Percentiles rank a stretch among this genome's conserved stretches.
Evolutionary conservation across 2,888 invertebrate genomes (phyloP).

Genomic region (Acronicta aceris): DNA sequence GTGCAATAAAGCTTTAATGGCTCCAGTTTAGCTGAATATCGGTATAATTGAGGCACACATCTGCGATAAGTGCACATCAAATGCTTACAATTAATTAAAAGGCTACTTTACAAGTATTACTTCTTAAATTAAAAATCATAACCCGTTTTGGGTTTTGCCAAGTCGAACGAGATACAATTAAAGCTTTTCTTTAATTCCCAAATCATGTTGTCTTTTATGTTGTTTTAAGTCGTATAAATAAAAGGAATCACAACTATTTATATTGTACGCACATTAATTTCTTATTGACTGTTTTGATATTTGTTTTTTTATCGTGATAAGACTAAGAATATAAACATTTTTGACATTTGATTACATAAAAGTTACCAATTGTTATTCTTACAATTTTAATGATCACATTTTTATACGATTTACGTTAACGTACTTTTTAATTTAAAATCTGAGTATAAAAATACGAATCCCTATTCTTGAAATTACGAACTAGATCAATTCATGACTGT

Average conservation of each 20-base stretch:
- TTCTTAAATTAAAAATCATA: too few species aligned
- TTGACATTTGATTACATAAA: background rate
- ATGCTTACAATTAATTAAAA: too few species aligned
- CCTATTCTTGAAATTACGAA: background rate
- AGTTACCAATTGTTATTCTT: background rate
- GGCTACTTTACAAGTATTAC: too few species aligned
- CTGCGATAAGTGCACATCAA: too few species aligned
- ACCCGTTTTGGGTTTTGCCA: background rate
- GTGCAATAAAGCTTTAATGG: too few species aligned
- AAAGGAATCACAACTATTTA: background rate
- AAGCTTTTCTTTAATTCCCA: constrained; percentile 23
- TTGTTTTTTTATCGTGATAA: too few species aligned
- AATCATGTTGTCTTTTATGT: background rate
- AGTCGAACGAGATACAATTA: background rate
- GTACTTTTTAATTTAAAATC: too few species aligned
- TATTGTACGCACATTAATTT: background rate
- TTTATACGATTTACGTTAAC: background rate
- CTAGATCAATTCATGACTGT: constrained; percentile 10
- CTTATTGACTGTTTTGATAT: too few species aligned
- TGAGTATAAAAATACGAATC: constrained; percentile 7
- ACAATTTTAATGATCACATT: constrained; percentile 8
- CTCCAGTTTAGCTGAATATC: too few species aligned
- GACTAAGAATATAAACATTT: too few species aligned
- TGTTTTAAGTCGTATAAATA: background rate
- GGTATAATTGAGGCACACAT: too few species aligned